A percentile compares a stretch with the other conserved stretches of the same genome.
phyloP scores from a whole-genome alignment of 1,140 invertebrate genomes.

The Akabosia matsudoensis region DNA sequence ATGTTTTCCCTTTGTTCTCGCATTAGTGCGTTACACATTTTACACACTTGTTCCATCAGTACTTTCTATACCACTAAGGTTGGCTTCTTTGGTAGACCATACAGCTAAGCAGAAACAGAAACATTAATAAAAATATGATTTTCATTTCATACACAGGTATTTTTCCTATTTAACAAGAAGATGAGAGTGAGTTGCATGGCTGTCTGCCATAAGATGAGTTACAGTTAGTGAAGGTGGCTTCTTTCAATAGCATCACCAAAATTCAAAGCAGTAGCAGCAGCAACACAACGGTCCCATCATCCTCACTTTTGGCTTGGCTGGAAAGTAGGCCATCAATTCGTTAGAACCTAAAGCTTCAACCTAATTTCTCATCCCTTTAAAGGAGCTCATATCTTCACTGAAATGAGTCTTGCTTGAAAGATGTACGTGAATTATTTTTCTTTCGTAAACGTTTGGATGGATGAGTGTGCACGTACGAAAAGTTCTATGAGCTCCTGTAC shows the following conservation, averaged over 20 bases:
- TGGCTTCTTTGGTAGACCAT: slow-evolving; percentile 7
- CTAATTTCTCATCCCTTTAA: slow-evolving; percentile 18
- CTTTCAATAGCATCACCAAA: slow-evolving; percentile 5
- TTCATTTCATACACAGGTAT: background rate
- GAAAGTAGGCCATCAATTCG: slow-evolving; percentile 20
- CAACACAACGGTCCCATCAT: too few relatives aligned
- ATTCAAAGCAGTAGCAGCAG: too few relatives aligned
- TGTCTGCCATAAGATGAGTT: background rate
- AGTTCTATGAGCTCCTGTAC: too few relatives aligned
- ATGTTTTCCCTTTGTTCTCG: background rate
- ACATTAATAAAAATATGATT: background rate
- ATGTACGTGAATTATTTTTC: too few relatives aligned
- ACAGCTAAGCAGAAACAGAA: background rate
- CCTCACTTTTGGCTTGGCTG: slow-evolving; percentile 17
- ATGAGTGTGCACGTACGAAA: background rate
- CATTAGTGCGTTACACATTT: background rate
- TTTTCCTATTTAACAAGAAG: background rate
- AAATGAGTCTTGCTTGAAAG: too few relatives aligned
- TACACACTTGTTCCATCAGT: background rate
- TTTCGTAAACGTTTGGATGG: background rate
- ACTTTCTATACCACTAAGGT: background rate
- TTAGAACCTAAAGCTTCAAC: slow-evolving; percentile 22
- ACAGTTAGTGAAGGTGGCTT: slow-evolving; percentile 18
- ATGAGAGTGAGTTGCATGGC: background rate
- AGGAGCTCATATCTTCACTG: too few relatives aligned